Evolutionary conservation across 2,113 vertebrate genomes (phyloP).

Genomic region (Dicrurus megarhynchus): DNA sequence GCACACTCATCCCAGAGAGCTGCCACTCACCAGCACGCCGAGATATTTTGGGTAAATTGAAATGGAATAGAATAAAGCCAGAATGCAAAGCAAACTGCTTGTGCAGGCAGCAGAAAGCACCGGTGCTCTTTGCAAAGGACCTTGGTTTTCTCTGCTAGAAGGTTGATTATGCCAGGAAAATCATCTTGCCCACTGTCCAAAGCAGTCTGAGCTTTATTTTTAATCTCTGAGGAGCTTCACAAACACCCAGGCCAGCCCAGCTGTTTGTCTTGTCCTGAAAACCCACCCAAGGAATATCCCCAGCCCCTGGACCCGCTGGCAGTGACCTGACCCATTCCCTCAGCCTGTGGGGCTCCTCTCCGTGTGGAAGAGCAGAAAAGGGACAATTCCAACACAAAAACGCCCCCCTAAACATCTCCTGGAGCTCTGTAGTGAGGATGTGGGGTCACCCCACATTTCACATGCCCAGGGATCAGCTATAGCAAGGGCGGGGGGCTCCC

Average conservation of each 20-base stretch:
- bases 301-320: rapidly evolving
- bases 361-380: background rate
- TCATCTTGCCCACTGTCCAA: background rate
- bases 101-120: background rate
- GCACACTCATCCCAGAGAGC: background rate
- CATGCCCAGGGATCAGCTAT: rapidly evolving
- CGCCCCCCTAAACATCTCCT: too few species aligned
- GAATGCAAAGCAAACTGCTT: background rate
- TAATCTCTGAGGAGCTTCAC: background rate
- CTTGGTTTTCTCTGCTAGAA: background rate
- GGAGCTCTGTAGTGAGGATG: background rate
- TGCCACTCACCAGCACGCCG: background rate
- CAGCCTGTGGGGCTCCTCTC: background rate
- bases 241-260: background rate
- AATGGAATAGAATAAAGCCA: background rate
- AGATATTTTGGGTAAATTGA: background rate
- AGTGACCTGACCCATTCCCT: background rate
- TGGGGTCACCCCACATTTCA: background rate
- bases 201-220: background rate
- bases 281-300: too few species aligned
- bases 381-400: background rate
- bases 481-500: background rate
- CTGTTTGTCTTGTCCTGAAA: background rate
- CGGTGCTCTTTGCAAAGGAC: background rate
- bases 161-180: background rate